Evolutionary conservation across 2,888 invertebrate species (phyloP).

Genomic region (Odontomyia ornata): DNA sequence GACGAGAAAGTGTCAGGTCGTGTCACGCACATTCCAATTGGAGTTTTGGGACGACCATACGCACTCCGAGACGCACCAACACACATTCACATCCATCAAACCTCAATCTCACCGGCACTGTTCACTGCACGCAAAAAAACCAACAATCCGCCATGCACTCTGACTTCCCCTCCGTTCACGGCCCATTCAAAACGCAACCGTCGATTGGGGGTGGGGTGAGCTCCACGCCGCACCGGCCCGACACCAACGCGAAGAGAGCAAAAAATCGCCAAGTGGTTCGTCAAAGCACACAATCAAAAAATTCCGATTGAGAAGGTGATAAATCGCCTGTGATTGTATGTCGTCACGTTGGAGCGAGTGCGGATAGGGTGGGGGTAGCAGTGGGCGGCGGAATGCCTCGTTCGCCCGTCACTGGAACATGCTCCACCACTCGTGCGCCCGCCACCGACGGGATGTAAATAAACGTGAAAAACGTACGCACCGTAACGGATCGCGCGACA

Average conservation of each 20-base stretch:
- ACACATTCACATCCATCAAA: constrained; percentile 4
- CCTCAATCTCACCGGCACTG: background rate
- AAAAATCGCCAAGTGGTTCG: constrained; percentile 7
- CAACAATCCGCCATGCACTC: background rate
- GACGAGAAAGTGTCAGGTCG: constrained; percentile 20
- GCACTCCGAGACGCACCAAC: constrained; percentile 26
- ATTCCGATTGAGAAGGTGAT: constrained; percentile 28
- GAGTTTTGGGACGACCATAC: background rate
- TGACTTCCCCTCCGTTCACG: constrained; percentile 18
- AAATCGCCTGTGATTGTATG: constrained; percentile 37
- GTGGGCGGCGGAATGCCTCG: constrained; percentile 30
- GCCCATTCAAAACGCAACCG: background rate
- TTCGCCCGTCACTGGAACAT: background rate
- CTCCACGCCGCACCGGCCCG: background rate
- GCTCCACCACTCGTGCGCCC: constrained; percentile 11
- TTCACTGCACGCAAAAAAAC: background rate
- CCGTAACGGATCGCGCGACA: background rate
- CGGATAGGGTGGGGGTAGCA: constrained; percentile 5
- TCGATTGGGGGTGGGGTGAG: constrained; percentile 20
- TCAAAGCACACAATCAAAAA: constrained; percentile 35
- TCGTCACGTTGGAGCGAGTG: background rate
- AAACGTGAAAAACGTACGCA: constrained; percentile 31
- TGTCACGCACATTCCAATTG: constrained; percentile 36
- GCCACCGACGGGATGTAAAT: constrained; percentile 34
- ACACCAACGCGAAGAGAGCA: constrained; percentile 10